Conservation (phyloP, 2,797 vertebrate species). For the Danio kyathit region DNA sequence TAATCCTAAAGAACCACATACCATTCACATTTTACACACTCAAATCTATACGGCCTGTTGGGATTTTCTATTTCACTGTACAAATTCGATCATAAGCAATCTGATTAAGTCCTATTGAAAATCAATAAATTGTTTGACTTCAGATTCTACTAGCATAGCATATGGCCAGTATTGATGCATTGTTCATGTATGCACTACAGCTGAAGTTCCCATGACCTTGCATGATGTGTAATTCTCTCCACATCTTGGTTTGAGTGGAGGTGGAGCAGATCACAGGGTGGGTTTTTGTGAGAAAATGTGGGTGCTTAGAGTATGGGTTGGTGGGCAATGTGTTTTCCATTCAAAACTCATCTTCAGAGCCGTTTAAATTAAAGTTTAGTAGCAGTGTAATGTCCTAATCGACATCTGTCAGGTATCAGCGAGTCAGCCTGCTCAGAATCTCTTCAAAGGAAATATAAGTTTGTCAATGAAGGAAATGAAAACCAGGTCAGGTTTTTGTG, state of each 20-base stretch:
- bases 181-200: not conserved
- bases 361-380: too few relatives aligned
- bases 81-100: too few relatives aligned
- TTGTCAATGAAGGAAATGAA: constrained; percentile 17
- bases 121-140: too few relatives aligned
- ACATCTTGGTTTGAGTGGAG: constrained; percentile 14
- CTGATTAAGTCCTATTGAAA: too few relatives aligned
- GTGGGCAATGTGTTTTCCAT: constrained; percentile 40
- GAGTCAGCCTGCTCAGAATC: not conserved
- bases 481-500: constrained; percentile 41
- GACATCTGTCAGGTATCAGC: not conserved
- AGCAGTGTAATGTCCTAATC: too few relatives aligned
- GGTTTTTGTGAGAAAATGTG: constrained; percentile 39
- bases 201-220: not conserved
- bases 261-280: not conserved
- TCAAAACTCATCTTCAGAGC: not conserved
- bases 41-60: too few relatives aligned
- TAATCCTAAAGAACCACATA: too few relatives aligned
- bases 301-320: constrained; percentile 10
- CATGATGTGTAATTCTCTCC: constrained; percentile 5
- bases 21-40: too few relatives aligned
- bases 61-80: too few relatives aligned
- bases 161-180: not conserved
- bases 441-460: not conserved
- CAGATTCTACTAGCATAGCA: not conserved